Percentiles rank a stretch among this genome's conserved stretches.
Evolutionary conservation across 2,888 invertebrate species (phyloP).

Genomic region (Achlya flavicornis): DNA sequence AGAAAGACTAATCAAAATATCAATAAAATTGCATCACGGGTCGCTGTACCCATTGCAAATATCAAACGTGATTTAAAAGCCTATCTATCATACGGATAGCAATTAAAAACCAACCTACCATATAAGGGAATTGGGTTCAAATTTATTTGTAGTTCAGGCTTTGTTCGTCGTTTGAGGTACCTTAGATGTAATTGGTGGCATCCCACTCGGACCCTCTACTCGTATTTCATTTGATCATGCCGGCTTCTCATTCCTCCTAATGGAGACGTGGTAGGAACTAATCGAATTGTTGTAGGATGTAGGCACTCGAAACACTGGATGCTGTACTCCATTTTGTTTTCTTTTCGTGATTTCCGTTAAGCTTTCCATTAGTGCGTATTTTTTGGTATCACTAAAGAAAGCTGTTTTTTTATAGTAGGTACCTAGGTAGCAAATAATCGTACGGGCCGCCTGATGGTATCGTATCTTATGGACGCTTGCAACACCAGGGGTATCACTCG

Average conservation of each 20-base stretch:
- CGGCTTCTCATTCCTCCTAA: neutral
- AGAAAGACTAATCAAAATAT: neutral
- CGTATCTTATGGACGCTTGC: too few relatives aligned
- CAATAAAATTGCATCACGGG: constrained; percentile 43
- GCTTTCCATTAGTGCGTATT: too few relatives aligned
- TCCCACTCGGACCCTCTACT: constrained; percentile 59
- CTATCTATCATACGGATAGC: constrained; percentile 17
- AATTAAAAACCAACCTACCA: constrained; percentile 16
- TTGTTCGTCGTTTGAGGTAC: constrained; percentile 25
- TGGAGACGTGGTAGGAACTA: neutral
- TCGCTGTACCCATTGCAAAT: constrained; percentile 71
- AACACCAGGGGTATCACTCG: too few relatives aligned
- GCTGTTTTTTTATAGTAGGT: too few relatives aligned
- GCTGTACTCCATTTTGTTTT: neutral
- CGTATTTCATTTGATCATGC: constrained; percentile 53
- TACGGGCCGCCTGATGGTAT: too few relatives aligned
- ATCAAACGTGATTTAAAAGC: constrained; percentile 34
- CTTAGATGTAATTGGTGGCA: constrained; percentile 62
- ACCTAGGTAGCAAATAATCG: too few relatives aligned
- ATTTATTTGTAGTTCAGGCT: constrained; percentile 14
- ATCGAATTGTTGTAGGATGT: neutral
- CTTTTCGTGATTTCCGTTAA: too few relatives aligned
- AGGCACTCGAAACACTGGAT: neutral
- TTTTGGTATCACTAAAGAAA: too few relatives aligned
- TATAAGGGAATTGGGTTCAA: neutral